phyloP scores from a whole-genome alignment of 2,113 vertebrate genomes.

The Ramphastos sulfuratus region DNA sequence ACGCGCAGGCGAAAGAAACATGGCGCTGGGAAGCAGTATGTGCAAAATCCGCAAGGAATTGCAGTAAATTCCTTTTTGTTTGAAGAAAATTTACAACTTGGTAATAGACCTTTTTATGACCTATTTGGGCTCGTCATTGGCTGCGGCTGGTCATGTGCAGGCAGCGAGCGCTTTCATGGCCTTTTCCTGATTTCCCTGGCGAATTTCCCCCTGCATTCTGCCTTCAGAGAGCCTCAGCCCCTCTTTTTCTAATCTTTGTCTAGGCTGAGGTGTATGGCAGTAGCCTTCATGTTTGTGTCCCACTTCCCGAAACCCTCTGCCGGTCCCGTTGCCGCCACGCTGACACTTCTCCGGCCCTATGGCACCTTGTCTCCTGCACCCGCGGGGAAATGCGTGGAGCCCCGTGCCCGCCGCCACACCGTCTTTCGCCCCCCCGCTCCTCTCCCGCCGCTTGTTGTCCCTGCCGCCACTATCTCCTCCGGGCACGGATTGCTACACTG shows the following conservation, averaged over 20 bases:
- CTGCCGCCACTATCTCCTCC: neutral
- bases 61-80: constrained; percentile 99
- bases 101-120: constrained; percentile 99
- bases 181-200: constrained; percentile 89
- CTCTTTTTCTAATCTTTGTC: constrained; percentile 88
- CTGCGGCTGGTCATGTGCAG: constrained; percentile 98
- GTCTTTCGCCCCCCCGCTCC: neutral
- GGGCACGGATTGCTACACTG: constrained; percentile 29
- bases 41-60: constrained; percentile 89
- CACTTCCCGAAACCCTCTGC: neutral
- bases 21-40: constrained; percentile 86
- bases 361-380: neutral
- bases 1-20: constrained; percentile 71
- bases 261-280: constrained; percentile 78
- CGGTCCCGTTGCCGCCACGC: neutral
- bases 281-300: constrained; percentile 39
- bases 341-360: neutral
- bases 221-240: constrained; percentile 86
- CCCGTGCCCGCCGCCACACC: neutral
- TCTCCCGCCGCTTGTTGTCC: neutral
- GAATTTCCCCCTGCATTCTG: constrained; percentile 91
- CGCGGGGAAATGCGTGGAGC: constrained; percentile 5
- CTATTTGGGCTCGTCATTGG: constrained; percentile 96
- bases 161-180: constrained; percentile 95
- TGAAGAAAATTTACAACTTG: constrained; percentile 99